Evolutionary conservation across 2,797 vertebrate genomes (phyloP), one percentile per base, ranked within the genome.

Genomic region (Eleutherodactylus coqui): DNA sequence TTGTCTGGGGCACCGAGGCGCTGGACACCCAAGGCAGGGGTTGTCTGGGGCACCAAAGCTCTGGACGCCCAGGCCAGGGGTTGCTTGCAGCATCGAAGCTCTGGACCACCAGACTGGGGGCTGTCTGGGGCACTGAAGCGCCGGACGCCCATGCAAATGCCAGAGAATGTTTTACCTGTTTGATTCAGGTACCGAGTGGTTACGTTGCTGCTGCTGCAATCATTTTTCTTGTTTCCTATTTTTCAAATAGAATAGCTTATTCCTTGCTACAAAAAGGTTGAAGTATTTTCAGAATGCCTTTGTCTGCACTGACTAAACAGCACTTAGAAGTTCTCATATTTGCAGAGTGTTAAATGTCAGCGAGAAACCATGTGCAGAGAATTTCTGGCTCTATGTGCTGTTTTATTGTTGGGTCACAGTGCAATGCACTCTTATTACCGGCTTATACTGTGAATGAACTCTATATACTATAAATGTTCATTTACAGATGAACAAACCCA

Each of bases 401-500:
- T 38, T 49, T 78, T 77, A 64, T 24, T 49, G 58, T 75, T 77
- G 73, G 72, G 73, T 84, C 73, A 38, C 55, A 77, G 43, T 60
- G 58, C 45, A 49, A 78, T 77, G 43, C 73, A 51, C 83, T 49
- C 21, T 55, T 47, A 58, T 83, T 83, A 55, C 73, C 21, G 49
- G 45, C 21, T 36, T 76, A 76, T 17, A 76, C 72, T 60, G 41
- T 51, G 51, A 75, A 60, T 75, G 69, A 83, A 75, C 49, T 64
- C 72, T 29, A 8, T 60, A 79, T 38, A 70, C 62, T 51, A n/a
- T 24, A 36, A 82, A 80, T 60, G 29, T n/a, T 79, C 21, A 14
- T 67, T 83, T 83, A 83, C 67, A 75, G 81, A 83, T 83, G 69
- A 83, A 60, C n/a, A 75, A 58, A 83, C 29, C 62, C 45, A 72